These are phyloP conservation scores for Ceratina australensis DNA, from an alignment of 1,140 invertebrate species.

Conservation along the genomic window DNA sequence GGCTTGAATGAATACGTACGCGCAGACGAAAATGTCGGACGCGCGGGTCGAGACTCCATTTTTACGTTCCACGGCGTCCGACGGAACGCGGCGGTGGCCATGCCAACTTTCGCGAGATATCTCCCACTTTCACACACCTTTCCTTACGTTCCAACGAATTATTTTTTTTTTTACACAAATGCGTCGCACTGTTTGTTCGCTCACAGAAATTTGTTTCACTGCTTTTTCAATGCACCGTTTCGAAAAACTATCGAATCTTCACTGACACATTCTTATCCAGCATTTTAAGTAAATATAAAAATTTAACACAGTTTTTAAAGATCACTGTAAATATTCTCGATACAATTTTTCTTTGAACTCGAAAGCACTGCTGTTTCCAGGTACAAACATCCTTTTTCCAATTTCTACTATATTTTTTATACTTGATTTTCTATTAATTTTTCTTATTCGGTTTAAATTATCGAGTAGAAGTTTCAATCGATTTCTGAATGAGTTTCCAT, in stretches of 20 bases:
- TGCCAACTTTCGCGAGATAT: not conserved
- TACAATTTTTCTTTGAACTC: too few species aligned
- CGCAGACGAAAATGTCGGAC: not conserved
- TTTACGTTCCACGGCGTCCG: slow-evolving; percentile 61
- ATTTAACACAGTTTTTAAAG: too few species aligned
- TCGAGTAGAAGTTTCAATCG: not conserved
- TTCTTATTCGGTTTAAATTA: not conserved
- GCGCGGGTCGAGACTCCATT: slow-evolving; percentile 47
- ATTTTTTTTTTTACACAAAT: too few species aligned
- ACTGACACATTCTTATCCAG: too few species aligned
- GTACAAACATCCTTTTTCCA: too few species aligned
- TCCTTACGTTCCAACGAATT: not conserved
- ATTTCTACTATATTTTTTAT: too few species aligned
- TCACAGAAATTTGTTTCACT: not conserved
- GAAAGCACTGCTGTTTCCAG: too few species aligned
- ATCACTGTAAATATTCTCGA: too few species aligned
- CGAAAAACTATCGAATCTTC: not conserved
- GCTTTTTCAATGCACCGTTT: not conserved
- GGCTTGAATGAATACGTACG: not conserved
- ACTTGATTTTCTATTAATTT: too few species aligned
- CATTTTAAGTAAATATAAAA: too few species aligned
- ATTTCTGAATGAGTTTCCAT: not conserved
- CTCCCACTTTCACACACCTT: not conserved
- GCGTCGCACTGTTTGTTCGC: not conserved
- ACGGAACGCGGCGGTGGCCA: slow-evolving; percentile 44